These are phyloP conservation scores for Galerucella pusilla DNA, from an alignment of 2,888 invertebrate species.

Conservation along the genomic window DNA sequence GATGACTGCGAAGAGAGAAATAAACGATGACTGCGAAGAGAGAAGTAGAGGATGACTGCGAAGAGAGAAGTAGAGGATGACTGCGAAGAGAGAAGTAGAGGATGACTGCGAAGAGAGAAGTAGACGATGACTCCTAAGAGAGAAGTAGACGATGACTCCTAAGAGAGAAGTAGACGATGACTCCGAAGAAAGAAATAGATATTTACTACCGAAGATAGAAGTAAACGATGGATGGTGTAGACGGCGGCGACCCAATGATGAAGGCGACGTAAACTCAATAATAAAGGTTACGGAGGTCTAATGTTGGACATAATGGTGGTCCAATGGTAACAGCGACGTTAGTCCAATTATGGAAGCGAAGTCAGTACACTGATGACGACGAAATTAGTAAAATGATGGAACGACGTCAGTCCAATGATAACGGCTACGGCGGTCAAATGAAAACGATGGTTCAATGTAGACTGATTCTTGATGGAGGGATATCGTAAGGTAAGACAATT, in stretches of 20 bases:
- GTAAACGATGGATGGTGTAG: not conserved
- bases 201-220: no score
- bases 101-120: no score
- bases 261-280: not conserved
- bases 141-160: no score
- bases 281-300: not conserved
- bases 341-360: not conserved
- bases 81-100: no score
- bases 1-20: no score
- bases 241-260: not conserved
- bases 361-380: not conserved
- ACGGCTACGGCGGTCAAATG: constrained; percentile 1
- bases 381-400: constrained; percentile 1
- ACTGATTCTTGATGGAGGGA: no score
- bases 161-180: no score
- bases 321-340: not conserved
- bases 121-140: no score
- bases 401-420: constrained; percentile 6
- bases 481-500: no score
- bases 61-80: no score
- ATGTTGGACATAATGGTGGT: not conserved
- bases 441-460: constrained; percentile 1
- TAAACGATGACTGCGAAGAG: no score
- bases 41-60: no score
- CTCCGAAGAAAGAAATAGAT: not conserved